phyloP scores from a whole-genome alignment of 2,888 invertebrate genomes.

The Lasioglossum calceatum region DNA sequence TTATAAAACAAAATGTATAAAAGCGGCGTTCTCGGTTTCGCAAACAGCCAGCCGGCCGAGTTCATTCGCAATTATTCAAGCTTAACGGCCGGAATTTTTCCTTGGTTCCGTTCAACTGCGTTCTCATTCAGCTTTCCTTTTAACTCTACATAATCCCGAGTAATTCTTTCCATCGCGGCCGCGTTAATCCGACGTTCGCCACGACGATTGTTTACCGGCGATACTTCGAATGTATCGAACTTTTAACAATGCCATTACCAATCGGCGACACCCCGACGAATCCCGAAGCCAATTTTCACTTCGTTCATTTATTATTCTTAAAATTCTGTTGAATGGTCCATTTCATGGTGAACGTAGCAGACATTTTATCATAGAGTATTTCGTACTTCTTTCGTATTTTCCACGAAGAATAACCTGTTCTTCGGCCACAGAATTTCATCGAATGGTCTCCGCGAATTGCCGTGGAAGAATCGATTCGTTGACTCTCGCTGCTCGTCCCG shows the following conservation, averaged over 20 bases:
- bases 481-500: background rate
- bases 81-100: conserved; percentile 26
- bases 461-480: background rate
- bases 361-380: background rate
- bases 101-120: conserved; percentile 25
- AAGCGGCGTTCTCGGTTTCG: conserved; percentile 31
- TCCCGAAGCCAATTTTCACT: background rate
- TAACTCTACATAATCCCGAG: background rate
- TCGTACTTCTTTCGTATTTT: background rate
- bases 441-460: background rate
- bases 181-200: background rate
- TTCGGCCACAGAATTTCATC: background rate
- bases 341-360: background rate
- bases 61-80: conserved; percentile 43
- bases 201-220: background rate
- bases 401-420: background rate
- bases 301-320: background rate
- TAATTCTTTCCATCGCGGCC: conserved; percentile 6
- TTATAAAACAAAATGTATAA: conserved; percentile 41
- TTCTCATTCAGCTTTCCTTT: conserved; percentile 12
- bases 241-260: background rate
- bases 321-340: background rate
- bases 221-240: background rate
- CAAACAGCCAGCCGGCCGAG: conserved; percentile 15
- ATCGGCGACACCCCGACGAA: background rate